Evolutionary conservation across 1,140 invertebrate genomes (phyloP).

Genomic region (Antheraea mylitta): DNA sequence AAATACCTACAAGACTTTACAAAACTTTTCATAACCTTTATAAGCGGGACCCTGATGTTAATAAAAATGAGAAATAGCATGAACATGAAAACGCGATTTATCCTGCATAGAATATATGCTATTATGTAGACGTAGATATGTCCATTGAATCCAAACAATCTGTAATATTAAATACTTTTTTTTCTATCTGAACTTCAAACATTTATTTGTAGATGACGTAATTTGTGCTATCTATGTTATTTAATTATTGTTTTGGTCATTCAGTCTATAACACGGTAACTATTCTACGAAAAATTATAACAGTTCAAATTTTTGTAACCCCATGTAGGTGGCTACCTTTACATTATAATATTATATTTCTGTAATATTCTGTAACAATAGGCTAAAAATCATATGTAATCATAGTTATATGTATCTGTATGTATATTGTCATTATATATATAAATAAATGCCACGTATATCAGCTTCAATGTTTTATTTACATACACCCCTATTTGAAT

Average conservation of each 20-base stretch:
- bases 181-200: neutral
- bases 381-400: constrained; percentile 9
- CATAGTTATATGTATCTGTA: constrained; percentile 14
- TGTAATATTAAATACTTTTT: neutral
- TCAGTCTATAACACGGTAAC: neutral
- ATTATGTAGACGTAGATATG: too few relatives aligned
- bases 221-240: neutral
- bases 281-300: neutral
- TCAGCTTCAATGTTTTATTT: constrained; percentile 47
- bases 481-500: neutral
- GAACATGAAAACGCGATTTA: too few relatives aligned
- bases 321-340: neutral
- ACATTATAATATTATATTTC: neutral
- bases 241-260: neutral
- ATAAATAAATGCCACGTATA: constrained; percentile 65
- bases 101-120: too few relatives aligned
- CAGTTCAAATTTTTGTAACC: neutral
- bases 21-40: too few relatives aligned
- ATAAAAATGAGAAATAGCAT: too few relatives aligned
- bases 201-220: neutral
- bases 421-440: constrained; percentile 42
- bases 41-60: too few relatives aligned
- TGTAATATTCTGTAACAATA: constrained; percentile 29
- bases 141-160: too few relatives aligned
- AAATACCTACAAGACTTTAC: too few relatives aligned